Evolutionary conservation across 2,113 vertebrate species (phyloP).

Genomic region (Sigmodon hispidus): DNA sequence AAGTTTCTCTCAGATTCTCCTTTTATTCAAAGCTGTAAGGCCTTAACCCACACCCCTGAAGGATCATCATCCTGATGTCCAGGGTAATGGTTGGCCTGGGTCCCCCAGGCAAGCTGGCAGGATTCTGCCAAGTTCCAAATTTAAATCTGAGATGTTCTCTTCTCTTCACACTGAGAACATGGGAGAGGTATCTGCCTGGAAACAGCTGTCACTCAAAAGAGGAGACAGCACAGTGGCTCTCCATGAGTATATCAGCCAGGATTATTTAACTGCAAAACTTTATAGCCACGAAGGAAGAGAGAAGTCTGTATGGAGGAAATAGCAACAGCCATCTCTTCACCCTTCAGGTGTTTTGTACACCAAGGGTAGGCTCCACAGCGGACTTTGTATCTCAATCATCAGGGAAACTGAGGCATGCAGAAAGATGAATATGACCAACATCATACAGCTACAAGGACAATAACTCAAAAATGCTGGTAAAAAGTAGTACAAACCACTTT

Average conservation of each 20-base stretch:
- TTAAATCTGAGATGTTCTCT: constrained; percentile 61
- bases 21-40: not conserved
- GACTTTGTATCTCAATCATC: accelerated
- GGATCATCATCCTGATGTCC: accelerated
- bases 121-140: constrained; percentile 57
- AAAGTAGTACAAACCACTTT: not conserved
- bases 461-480: accelerated
- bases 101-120: constrained; percentile 14
- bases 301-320: not conserved
- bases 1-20: not conserved
- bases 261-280: constrained; percentile 63
- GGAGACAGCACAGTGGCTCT: constrained; percentile 14
- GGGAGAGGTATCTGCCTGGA: constrained; percentile 70
- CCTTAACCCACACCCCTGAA: accelerated
- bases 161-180: constrained; percentile 51
- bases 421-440: not conserved
- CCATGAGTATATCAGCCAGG: constrained; percentile 45
- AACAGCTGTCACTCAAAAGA: constrained; percentile 76
- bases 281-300: not conserved
- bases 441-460: accelerated
- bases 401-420: not conserved
- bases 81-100: not conserved
- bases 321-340: too few species aligned
- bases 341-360: not conserved
- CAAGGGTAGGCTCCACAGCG: not conserved